Conservation (phyloP, 2,113 vertebrate species). For the Chauna torquata region DNA sequence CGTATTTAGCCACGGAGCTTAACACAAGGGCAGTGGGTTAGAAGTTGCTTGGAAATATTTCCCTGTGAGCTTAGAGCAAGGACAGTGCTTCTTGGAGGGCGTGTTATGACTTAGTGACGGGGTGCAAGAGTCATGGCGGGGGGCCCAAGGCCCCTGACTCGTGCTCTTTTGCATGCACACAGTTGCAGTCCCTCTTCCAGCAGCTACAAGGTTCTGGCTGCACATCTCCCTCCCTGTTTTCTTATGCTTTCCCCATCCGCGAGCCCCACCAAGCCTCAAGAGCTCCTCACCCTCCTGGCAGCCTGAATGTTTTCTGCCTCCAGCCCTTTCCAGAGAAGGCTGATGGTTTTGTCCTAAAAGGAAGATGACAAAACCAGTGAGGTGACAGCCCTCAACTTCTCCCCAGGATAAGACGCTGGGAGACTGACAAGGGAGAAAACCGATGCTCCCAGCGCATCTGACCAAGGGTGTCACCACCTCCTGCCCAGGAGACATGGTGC, state of each 20-base stretch:
- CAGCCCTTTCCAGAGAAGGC: background rate
- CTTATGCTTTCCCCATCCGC: background rate
- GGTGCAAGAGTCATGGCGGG: too few species aligned
- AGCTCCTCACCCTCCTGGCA: background rate
- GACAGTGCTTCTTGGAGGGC: background rate
- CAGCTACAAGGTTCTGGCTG: too few species aligned
- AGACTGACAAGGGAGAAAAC: background rate
- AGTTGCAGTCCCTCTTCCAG: background rate
- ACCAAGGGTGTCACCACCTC: background rate
- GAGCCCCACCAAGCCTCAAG: background rate
- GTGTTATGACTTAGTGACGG: background rate
- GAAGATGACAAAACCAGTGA: background rate
- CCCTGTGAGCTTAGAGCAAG: background rate
- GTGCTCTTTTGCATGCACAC: rapidly evolving
- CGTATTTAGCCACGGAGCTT: background rate
- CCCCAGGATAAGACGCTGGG: background rate
- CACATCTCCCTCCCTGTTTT: background rate
- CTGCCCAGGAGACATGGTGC: background rate
- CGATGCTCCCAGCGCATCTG: background rate
- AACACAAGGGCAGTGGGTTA: background rate
- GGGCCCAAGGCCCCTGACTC: too few species aligned
- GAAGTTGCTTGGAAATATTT: background rate
- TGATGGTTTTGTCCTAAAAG: background rate
- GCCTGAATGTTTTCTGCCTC: background rate
- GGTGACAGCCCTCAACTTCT: background rate